These are phyloP conservation scores for Ommatoiulus sabulosus DNA, from an alignment of 2,888 invertebrate species.

Conservation along the genomic window DNA sequence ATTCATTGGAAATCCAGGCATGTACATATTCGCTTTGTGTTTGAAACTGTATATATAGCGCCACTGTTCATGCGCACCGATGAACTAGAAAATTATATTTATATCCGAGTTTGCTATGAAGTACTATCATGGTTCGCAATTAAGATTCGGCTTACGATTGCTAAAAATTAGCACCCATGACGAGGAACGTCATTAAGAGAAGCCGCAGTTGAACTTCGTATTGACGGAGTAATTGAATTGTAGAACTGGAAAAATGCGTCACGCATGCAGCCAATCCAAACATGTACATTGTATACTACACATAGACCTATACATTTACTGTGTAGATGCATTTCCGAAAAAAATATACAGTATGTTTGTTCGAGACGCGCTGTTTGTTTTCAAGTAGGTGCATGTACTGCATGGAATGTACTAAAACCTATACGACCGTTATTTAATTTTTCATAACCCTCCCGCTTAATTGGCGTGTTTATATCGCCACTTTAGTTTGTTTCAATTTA, in stretches of 20 bases:
- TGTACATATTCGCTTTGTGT: not conserved
- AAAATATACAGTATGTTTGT: not conserved
- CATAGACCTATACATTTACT: too few species aligned
- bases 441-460: too few species aligned
- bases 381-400: not conserved
- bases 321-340: too few species aligned
- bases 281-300: too few species aligned
- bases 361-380: not conserved
- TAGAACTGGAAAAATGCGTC: not conserved
- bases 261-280: not conserved
- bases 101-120: not conserved
- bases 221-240: not conserved
- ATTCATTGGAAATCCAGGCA: conserved; percentile 5
- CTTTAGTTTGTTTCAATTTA: not conserved
- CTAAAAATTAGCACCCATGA: not conserved
- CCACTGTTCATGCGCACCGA: not conserved
- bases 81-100: conserved; percentile 25
- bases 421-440: too few species aligned
- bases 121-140: not conserved
- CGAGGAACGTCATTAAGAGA: not conserved
- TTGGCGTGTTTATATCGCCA: too few species aligned
- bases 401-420: not conserved
- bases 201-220: not conserved
- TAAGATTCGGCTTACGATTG: conserved; percentile 27
- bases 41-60: not conserved